Evolutionary conservation across 2,113 vertebrate genomes (phyloP), one percentile per base, ranked within the genome.

Genomic region (Solea solea): DNA sequence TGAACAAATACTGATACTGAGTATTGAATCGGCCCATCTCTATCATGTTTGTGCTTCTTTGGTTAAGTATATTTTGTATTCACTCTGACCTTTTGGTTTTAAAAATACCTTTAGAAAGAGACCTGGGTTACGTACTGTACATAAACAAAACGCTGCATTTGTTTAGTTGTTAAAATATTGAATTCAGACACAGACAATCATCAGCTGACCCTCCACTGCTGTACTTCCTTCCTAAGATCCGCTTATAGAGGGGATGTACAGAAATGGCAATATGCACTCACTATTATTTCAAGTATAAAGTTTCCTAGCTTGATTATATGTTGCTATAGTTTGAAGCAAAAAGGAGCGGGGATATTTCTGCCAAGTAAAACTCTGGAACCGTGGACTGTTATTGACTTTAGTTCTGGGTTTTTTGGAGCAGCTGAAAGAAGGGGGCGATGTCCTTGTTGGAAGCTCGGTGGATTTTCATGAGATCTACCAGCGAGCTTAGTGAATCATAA

Each of bases 231-330:
- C 21, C 21, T 21, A 21, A 21, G 21, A 21, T 21, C 21, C 21
- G 55, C 27, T 27, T 14, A 74, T 53, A 69, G 64, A 39, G 21
- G 21, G 74, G 54, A 64, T 64, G 51, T 50, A 80, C 81, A 85
- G 68, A 86, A 89, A 89, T 82, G 86, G 84, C 54, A 76, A 75
- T 71, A 61, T 49, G 74, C 53, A 82, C 66, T 80, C 53, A 82
- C 66, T 80, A 88, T 84, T 80, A 85, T 84, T 73, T 86, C 59
- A 86, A 82, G 78, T 86, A 78, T 80, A 83, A 89, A 55, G 86
- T 86, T 77, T 84, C 79, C 78, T 69, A 57, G 45, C 60, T 81
- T 91, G 89, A 91, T 92, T 89, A 91, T 79, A 89, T 79, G 87
- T 86, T 89, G 87, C 73, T 80, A 81, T 68, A 74, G 73, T 82